A percentile compares a stretch with the other conserved stretches of the same genome.
Evolutionary conservation across 2,113 vertebrate genomes (phyloP).

Genomic region (Leiothrix lutea): DNA sequence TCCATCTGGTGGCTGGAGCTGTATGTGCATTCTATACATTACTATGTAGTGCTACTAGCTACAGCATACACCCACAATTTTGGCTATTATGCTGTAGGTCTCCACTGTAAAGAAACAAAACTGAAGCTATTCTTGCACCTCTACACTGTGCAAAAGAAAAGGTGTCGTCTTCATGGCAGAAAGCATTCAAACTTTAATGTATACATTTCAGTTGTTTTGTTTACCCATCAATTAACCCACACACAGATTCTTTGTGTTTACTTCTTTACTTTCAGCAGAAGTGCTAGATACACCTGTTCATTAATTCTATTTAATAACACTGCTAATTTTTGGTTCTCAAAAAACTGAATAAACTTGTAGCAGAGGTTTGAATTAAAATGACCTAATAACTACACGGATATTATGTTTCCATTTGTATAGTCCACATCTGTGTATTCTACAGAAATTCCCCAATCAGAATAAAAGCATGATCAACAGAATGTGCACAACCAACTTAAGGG

Average conservation of each 20-base stretch:
- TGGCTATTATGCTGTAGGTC: rapidly evolving
- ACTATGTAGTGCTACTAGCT: not conserved
- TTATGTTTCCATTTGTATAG: not conserved
- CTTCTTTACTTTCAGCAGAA: not conserved
- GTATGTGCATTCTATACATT: not conserved
- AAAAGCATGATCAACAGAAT: not conserved
- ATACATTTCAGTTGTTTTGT: not conserved
- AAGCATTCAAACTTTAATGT: not conserved
- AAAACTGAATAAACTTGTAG: not conserved
- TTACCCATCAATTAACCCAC: not conserved
- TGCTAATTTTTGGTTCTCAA: not conserved
- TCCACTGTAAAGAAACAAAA: not conserved
- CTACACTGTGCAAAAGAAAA: not conserved
- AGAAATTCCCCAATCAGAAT: not conserved
- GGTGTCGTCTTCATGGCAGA: not conserved
- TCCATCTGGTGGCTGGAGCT: conserved; percentile 58
- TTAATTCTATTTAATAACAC: not conserved
- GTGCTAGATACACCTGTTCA: not conserved
- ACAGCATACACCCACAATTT: not conserved
- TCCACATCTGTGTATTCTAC: not conserved
- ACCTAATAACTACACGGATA: not conserved
- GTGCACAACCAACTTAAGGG: not conserved
- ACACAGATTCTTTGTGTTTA: not conserved
- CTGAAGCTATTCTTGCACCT: not conserved
- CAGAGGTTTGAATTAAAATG: not conserved